Evolutionary conservation across 2,113 vertebrate genomes (phyloP).

Genomic region (Thalassarche chlororhynchos): DNA sequence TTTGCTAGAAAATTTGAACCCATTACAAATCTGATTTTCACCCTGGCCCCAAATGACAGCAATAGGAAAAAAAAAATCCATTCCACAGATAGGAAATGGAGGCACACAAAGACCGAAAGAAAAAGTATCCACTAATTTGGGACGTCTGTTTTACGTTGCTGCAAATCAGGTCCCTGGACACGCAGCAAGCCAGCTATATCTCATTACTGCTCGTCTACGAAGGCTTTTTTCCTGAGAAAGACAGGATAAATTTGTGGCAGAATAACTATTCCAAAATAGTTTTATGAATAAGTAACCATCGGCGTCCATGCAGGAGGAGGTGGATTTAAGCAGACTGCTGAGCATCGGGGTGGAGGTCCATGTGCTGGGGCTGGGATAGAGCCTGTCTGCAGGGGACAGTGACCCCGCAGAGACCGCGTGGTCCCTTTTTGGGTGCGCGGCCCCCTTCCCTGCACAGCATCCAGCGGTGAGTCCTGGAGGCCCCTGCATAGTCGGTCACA

Average conservation of each 20-base stretch:
- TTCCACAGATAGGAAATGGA: not conserved
- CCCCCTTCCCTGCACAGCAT: not conserved
- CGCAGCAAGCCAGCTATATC: not conserved
- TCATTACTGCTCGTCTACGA: not conserved
- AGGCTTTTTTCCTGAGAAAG: not conserved
- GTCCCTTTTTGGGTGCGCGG: not conserved
- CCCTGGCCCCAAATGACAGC: not conserved
- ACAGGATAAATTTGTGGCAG: not conserved
- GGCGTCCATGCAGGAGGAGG: not conserved
- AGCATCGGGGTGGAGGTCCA: not conserved
- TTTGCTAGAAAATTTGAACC: not conserved
- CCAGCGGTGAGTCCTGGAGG: not conserved
- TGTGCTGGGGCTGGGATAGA: not conserved
- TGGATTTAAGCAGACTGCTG: not conserved
- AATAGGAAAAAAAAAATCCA: not conserved
- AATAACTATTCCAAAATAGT: not conserved
- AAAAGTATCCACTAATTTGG: not conserved
- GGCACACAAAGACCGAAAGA: not conserved
- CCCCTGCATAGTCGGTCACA: fast-evolving
- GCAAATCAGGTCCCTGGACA: not conserved
- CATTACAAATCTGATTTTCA: slow-evolving; percentile 42
- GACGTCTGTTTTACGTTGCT: slow-evolving; percentile 3
- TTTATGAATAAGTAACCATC: not conserved
- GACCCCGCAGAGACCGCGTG: not conserved
- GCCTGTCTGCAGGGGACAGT: not conserved